These are phyloP conservation scores for Uloborus diversus DNA, from an alignment of 1,140 invertebrate species.

Conservation along the genomic window DNA sequence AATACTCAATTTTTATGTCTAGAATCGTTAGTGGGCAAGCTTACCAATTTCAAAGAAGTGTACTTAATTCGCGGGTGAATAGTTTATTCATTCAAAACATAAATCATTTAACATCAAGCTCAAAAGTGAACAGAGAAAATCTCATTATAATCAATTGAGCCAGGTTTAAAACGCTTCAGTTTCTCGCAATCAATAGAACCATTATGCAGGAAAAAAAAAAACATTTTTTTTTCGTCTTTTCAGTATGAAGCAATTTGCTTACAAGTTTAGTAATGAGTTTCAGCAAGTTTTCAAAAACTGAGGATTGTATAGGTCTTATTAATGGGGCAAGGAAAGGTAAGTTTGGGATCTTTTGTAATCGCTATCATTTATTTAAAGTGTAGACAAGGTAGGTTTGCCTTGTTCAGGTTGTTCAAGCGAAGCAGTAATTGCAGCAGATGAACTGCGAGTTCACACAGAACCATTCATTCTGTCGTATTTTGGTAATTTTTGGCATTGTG, in stretches of 20 bases:
- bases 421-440: background rate
- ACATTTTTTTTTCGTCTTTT: background rate
- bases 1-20: too few species aligned
- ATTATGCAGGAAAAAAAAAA: background rate
- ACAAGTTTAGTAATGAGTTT: slow-evolving; percentile 16
- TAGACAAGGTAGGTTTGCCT: background rate
- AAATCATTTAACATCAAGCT: too few species aligned
- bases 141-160: slow-evolving; percentile 23
- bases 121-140: too few species aligned
- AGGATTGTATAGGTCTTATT: background rate
- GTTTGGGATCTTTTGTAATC: slow-evolving; percentile 2
- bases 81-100: too few species aligned
- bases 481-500: too few species aligned
- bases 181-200: background rate
- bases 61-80: too few species aligned
- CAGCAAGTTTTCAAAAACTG: background rate
- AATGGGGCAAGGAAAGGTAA: background rate
- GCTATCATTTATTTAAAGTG: slow-evolving; percentile 4
- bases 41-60: too few species aligned
- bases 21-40: too few species aligned
- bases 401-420: background rate
- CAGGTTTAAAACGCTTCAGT: background rate
- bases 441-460: background rate
- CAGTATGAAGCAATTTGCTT: slow-evolving; percentile 20
- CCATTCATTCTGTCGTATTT: too few species aligned